Evolutionary conservation across 2,113 vertebrate species (phyloP).

Genomic region (Dipodomys ordii): DNA sequence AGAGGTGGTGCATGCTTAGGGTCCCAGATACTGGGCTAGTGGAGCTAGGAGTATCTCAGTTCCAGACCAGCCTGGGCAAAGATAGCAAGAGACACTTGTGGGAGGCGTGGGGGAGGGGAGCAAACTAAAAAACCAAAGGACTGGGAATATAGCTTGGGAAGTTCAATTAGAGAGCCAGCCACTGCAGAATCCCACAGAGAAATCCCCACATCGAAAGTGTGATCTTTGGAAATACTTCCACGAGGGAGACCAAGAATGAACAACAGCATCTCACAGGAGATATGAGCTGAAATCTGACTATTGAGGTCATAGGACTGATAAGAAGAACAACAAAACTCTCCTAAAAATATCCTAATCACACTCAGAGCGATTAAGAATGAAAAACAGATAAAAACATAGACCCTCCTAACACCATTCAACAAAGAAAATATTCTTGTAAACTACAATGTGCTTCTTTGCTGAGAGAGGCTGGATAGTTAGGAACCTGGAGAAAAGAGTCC

Average conservation of each 20-base stretch:
- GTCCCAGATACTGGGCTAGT: too few relatives aligned
- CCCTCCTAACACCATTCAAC: slow-evolving; percentile 6
- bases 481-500: background rate
- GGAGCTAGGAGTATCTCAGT: too few relatives aligned
- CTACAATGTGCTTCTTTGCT: background rate
- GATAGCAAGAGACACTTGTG: too few relatives aligned
- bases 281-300: background rate
- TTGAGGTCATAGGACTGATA: background rate
- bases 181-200: background rate
- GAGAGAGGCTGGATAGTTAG: background rate
- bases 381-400: background rate
- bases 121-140: too few relatives aligned
- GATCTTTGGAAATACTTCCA: background rate
- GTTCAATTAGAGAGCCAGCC: background rate
- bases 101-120: too few relatives aligned
- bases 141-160: background rate
- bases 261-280: background rate
- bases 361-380: slow-evolving; percentile 28
- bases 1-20: too few relatives aligned
- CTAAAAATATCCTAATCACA: slow-evolving; percentile 9
- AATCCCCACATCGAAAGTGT: background rate
- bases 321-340: background rate
- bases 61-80: too few relatives aligned
- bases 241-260: background rate
- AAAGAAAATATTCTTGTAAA: background rate